Evolutionary conservation across 2,797 vertebrate species (phyloP), one percentile per base, ranked within the genome.

Genomic region (Novumbra hubbsi): DNA sequence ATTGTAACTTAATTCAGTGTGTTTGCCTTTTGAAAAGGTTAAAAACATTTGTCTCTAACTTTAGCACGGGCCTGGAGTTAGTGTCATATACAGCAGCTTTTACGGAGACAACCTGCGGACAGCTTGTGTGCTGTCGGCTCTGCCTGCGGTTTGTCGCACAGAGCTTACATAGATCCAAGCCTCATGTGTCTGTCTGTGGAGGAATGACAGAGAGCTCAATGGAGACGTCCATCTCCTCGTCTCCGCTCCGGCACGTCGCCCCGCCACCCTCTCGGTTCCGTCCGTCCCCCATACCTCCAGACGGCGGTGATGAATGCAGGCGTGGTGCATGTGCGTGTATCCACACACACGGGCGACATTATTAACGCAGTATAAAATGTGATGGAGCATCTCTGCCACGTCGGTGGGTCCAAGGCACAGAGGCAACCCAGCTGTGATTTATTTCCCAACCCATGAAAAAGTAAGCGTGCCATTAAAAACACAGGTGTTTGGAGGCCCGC

Each of bases 351-450:
- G 86, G 88, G 85, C 89, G 89, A 92, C 86, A 90, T 90, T 91
- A 89, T 89, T 88, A 93, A 92, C 89, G 89, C 88, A 90, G 90
- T 90, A 90, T 90, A 92, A 92, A 91, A 92, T 84, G 92, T 92
- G 91, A 92, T 90, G 87, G 89, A 92, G 86, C 80, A 76, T 60
- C 84, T 78, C 83, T 86, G 84, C 80, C 86, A 80, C 78, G 73
- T 77, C 60, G 73, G 79, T 17, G 75, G 34, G 73, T 66, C 78
- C 74, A 81, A 19, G 70, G 84, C 76, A 80, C 73, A 68, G 62
- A 74, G 50, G 65, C 76, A 66, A 80, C 87, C 34, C 80, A 77
- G 14, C 55, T 11, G 79, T 91, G 91, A 92, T 93, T 92, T 92
- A 93, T 92, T 80, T 84, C 83, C 81, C 38, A 77, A 79, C 82